These are phyloP conservation scores for Brachynemurus nebulosus DNA, from an alignment of 2,888 invertebrate species.

Conservation along the genomic window DNA sequence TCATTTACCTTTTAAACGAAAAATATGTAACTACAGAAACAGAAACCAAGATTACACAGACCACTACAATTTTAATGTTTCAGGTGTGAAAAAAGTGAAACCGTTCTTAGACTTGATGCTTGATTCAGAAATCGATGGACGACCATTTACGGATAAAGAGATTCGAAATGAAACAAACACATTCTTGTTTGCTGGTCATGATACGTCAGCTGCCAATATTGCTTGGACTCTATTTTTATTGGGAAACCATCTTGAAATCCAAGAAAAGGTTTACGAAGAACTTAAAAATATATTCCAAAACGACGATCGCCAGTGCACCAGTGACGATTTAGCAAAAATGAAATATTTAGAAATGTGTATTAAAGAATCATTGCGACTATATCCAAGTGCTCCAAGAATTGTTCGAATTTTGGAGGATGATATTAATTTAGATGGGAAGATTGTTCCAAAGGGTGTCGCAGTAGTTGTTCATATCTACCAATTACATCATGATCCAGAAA, in stretches of 20 bases:
- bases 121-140: not conserved
- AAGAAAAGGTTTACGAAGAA: conserved; percentile 27
- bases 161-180: conserved; percentile 29
- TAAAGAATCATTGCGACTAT: conserved; percentile 28
- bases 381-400: conserved; percentile 29
- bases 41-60: too few species aligned
- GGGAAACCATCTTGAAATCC: conserved; percentile 27
- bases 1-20: not conserved
- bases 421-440: conserved; percentile 17
- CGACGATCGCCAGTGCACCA: conserved; percentile 23
- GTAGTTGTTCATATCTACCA: conserved; percentile 22
- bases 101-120: not conserved
- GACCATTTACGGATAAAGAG: conserved; percentile 24
- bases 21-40: not conserved
- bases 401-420: conserved; percentile 24
- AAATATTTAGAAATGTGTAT: conserved; percentile 28
- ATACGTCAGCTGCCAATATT: conserved; percentile 29
- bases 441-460: not conserved
- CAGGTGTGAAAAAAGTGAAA: not conserved
- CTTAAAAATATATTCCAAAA: conserved; percentile 25
- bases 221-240: conserved; percentile 27
- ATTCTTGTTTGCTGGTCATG: conserved; percentile 26
- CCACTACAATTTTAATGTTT: too few species aligned
- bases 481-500: conserved; percentile 29
- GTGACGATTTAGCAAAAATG: conserved; percentile 26